Base-by-base conservation (phyloP, 2,888 invertebrate genomes). In the Capitulum mitella region DNA sequence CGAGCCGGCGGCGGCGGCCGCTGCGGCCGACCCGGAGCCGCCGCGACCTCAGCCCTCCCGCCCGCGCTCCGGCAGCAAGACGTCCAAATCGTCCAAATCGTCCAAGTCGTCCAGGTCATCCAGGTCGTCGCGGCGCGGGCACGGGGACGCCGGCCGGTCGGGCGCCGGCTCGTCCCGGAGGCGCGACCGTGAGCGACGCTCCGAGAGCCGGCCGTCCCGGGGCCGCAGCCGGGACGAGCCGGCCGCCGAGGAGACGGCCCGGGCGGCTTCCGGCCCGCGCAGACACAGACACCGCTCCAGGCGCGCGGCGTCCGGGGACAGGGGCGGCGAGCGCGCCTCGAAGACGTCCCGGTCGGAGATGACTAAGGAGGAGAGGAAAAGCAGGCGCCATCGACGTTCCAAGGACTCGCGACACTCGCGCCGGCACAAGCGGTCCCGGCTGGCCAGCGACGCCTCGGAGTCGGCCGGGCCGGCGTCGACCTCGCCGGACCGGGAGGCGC, bases 1-100 rank as follows among this genome's bases (percentile, higher is more conserved):
- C 29, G 74, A 75, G 51, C 54, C 77, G 34, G 77, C 79, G 78
- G n/a, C 78, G 26, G 2, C 58, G 32, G 6, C 8, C 16, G 1
- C 78, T 0, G 10, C n/a, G 77, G 1, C 3, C 61, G 40, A 46
- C 29, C 12, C 74, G 43, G 19, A 16, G 61, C 70, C 37, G 37
- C 22, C 10, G n/a, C n/a, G n/a, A n/a, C n/a, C n/a, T n/a, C n/a
- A n/a, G n/a, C n/a, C n/a, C n/a, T n/a, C n/a, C n/a, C n/a, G n/a
- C n/a, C n/a, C n/a, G n/a, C n/a, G n/a, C n/a, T n/a, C n/a, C n/a
- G n/a, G n/a, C n/a, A n/a, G n/a, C n/a, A n/a, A n/a, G n/a, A n/a
- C n/a, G n/a, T n/a, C n/a, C n/a, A n/a, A n/a, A n/a, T n/a, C n/a
- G n/a, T n/a, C n/a, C n/a, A n/a, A n/a, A n/a, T n/a, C n/a, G n/a